Base-by-base conservation (phyloP, 2,797 vertebrate genomes). In the Eulemur mongoz region DNA sequence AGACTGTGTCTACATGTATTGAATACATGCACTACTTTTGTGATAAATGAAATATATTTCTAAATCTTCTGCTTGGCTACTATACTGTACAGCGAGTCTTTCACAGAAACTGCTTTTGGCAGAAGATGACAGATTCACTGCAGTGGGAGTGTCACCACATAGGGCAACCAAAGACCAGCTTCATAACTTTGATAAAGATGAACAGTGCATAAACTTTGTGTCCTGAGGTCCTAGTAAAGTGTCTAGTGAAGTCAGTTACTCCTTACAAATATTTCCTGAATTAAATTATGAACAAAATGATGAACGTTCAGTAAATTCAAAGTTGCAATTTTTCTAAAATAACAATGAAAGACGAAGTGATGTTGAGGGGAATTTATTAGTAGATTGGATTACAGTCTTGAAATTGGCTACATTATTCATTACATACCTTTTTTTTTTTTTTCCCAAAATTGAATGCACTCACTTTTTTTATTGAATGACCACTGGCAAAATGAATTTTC, bases 261-360 rank as follows among this genome's bases (percentile, higher is more conserved):
- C n/a, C 30, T 89, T 90, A 70, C 54, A 94, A 78, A 73, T 89
- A 15, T 75, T 38, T 91, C 27, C 43, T 69, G n/a, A 92, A 63
- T 72, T 92, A 87, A 88, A 93, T 75, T 59, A 43, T 48, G 22
- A 78, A n/a, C 7, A 75, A 89, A 94, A 32, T 18, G 10, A 23
- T 94, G 78, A 76, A 15, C 17, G 0, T 70, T 15, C 4, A 57
- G 35, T 50, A 65, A 86, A 81, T 40, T 43, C 80, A 88, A 50
- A 2, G 2, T n/a, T 87, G 0, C 0, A n/a, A 78, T 83, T 93
- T 91, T 38, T 50, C 15, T 25, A 52, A 50, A 70, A 54, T 40
- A 40, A 48, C 40, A 75, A 48, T 32, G 11, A 82, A 91, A 61
- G 43, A 38, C 0, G 7, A 88, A 65, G 32, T 27, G 9, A 45